Base-by-base conservation (phyloP, 1,140 invertebrate species). In the Drosophila parabipectinata region DNA sequence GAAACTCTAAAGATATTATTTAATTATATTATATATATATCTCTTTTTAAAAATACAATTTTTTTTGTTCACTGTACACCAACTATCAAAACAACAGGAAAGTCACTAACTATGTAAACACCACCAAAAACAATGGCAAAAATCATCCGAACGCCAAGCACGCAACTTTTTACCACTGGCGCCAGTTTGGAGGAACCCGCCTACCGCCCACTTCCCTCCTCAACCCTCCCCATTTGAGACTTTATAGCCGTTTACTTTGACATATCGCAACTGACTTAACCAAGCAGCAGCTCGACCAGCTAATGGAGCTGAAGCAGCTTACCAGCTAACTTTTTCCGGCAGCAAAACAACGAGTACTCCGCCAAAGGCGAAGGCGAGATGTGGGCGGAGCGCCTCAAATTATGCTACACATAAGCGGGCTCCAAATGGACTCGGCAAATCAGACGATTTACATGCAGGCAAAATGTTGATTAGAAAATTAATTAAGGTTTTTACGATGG, bases 391-490 rank as follows among this genome's bases (percentile, higher is more conserved):
- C 51, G 68, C 69, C 74, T 61, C 55, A 66, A 77, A 81, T 82
- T 79, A 88, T 87, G 78, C 82, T 82, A 75, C 74, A 85, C 48
- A 71, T 57, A 84, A 44, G 63, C 52, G 50, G 41, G 48, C 34
- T 72, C 45, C 26, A 63, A 34, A 55, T 52, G 47, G 21, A 75
- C 71, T 69, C 74, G 53, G 72, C 44, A 81, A 88, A 88, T 77
- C 79, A 88, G 83, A 60, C 82, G 83, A 88, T 88, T 88, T 88
- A 88, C 83, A 88, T 88, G 83, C 83, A 83, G 83, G 72, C 74
- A 88, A 88, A 88, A 88, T 88, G 83, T 88, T 88, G 83, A 88
- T 88, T 88, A 88, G 83, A 88, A 88, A 88, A 88, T 88, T 88
- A 88, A 88, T 88, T 88, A 88, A 88, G 83, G 83, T 82, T 88